Evolutionary conservation across 2,888 invertebrate species (phyloP), one percentile per base, ranked within the genome.

Genomic region (Meandrusa payeni): DNA sequence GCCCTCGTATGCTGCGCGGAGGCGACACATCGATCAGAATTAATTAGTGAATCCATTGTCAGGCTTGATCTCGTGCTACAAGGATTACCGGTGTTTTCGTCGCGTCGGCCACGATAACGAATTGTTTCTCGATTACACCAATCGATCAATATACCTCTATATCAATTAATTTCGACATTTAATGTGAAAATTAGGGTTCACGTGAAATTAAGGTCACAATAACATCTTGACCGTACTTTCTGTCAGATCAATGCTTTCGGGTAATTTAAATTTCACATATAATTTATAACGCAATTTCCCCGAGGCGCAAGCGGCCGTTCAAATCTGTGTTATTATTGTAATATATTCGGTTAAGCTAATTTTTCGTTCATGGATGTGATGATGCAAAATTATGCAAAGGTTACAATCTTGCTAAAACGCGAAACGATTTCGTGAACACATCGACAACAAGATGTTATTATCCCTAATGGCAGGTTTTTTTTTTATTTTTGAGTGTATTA

Each of bases 11-110:
- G 13, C 11, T 3, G 17, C 11, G 27, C 28, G 12, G 29, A 10
- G 42, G 13, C 33, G 27, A 34, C 15, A 33, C 27, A 39, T 36
- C 75, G 55, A 72, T 78, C 78, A 74, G 67, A 69, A 65, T 72
- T 74, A 75, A 77, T 78, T 72, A 74, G 56, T 51, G 52, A 57
- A 20, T 48, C 59, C 53, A 70, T 71, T 69, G 63, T 66, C 52
- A 54, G 54, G 57, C 48, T 53, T 61, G 64, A 70, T 68, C 65
- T 48, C 28, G 10, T 13, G 13, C 3, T 33, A 38, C 50, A 23
- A 43, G 53, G 61, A 60, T 52, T 59, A 65, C 62, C 26, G 48
- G 57, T 64, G 65, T 63, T 59, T 47, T 41, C 49, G 47, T 41
- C 49, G 51, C 39, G 44, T 44, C 58, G 60, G 60, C 61, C 11